phyloP scores from a whole-genome alignment of 1,140 invertebrate species.

The Drosophila carrolli region DNA sequence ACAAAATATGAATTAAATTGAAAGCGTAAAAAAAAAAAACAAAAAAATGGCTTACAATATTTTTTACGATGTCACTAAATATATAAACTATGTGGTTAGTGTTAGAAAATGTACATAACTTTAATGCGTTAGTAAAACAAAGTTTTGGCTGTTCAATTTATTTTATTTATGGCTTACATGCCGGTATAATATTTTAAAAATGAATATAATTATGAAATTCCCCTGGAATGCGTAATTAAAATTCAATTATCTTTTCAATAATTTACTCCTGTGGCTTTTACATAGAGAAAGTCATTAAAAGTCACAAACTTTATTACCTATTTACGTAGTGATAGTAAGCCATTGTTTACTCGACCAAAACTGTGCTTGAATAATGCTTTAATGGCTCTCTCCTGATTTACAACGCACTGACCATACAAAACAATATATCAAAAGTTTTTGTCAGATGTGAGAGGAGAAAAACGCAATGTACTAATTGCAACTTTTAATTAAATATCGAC shows the following conservation, averaged over 20 bases:
- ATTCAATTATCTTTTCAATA: conserved; percentile 27
- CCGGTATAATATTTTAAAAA: neutral
- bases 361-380: conserved; percentile 6
- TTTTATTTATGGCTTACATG: neutral
- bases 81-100: conserved; percentile 1
- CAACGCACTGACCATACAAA: conserved; percentile 4
- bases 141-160: neutral
- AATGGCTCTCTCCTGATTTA: conserved; percentile 35
- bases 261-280: conserved; percentile 23
- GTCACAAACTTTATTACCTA: conserved; percentile 9
- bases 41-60: neutral
- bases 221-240: conserved; percentile 18
- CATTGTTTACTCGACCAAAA: conserved; percentile 5
- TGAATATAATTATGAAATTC: neutral
- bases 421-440: conserved; percentile 48
- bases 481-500: conserved; percentile 75
- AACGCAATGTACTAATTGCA: conserved; percentile 55
- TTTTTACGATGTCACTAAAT: neutral
- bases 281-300: neutral
- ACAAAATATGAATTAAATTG: neutral
- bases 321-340: conserved; percentile 16
- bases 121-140: neutral
- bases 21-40: too few species aligned
- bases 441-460: conserved; percentile 14
- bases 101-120: conserved; percentile 4